Evolutionary conservation across 2,113 vertebrate species (phyloP).

Genomic region (Rostratula benghalensis): DNA sequence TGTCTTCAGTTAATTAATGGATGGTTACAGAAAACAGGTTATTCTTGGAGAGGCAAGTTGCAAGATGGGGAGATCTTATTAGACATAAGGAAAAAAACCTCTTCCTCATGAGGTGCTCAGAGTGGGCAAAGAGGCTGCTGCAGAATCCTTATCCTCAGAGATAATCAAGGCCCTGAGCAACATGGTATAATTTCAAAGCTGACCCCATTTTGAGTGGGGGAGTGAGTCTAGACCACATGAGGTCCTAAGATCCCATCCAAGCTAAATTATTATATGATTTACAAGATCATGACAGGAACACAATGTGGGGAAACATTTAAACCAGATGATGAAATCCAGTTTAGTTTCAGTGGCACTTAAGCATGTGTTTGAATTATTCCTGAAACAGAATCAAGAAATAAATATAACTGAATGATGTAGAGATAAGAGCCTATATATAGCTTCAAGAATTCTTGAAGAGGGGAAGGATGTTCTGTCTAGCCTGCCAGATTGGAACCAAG

Average conservation of each 20-base stretch:
- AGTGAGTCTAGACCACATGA: background rate
- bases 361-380: background rate
- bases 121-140: background rate
- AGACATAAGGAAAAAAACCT: background rate
- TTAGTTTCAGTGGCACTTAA: background rate
- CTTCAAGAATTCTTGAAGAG: background rate
- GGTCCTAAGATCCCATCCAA: background rate
- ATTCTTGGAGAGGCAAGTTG: background rate
- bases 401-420: background rate
- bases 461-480: background rate
- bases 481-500: background rate
- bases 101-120: background rate
- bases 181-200: background rate
- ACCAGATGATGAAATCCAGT: background rate
- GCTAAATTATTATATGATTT: background rate
- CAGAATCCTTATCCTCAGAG: background rate
- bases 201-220: background rate
- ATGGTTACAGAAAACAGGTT: background rate
- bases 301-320: background rate
- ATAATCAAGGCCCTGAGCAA: background rate
- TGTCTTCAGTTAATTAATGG: background rate
- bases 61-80: background rate
- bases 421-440: background rate
- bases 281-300: background rate
- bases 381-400: background rate